These are phyloP conservation scores for Steinernema hermaphroditum DNA, from an alignment of 2,888 invertebrate genomes.

Conservation along the genomic window DNA sequence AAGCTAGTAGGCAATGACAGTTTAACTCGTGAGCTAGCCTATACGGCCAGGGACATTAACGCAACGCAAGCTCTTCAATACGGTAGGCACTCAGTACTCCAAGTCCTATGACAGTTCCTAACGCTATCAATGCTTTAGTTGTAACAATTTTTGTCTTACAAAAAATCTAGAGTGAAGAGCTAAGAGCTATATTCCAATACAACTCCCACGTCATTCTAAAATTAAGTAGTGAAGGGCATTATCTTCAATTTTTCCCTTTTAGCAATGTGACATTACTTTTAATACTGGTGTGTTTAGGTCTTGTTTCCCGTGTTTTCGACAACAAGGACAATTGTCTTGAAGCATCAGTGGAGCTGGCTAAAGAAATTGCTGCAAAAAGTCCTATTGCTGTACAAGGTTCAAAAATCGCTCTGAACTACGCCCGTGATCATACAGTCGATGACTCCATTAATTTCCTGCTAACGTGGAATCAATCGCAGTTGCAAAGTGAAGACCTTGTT, in stretches of 20 bases:
- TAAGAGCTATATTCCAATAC: too few species aligned
- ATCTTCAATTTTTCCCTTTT: too few species aligned
- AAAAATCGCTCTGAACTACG: constrained; percentile 78
- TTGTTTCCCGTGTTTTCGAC: constrained; percentile 79
- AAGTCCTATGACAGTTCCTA: too few species aligned
- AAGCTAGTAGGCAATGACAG: constrained; percentile 81
- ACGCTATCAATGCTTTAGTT: too few species aligned
- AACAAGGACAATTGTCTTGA: constrained; percentile 77
- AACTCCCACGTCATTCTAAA: too few species aligned
- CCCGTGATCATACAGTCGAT: constrained; percentile 82
- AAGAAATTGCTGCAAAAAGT: constrained; percentile 81
- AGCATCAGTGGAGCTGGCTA: constrained; percentile 77
- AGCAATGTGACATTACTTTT: too few species aligned
- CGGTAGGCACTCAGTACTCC: constrained; percentile 62
- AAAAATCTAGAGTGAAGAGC: too few species aligned
- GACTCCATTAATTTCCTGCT: constrained; percentile 87
- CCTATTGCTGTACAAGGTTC: constrained; percentile 91
- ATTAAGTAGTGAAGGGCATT: too few species aligned
- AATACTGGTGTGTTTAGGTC: too few species aligned
- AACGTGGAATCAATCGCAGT: constrained; percentile 80
- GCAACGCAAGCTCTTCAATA: constrained; percentile 68
- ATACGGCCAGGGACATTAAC: constrained; percentile 80
- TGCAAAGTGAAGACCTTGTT: constrained; percentile 83
- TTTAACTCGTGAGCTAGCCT: constrained; percentile 82
- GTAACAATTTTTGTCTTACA: too few species aligned